Base-by-base conservation (phyloP, 2,797 vertebrate species). In the Notoglanidium macrostoma region DNA sequence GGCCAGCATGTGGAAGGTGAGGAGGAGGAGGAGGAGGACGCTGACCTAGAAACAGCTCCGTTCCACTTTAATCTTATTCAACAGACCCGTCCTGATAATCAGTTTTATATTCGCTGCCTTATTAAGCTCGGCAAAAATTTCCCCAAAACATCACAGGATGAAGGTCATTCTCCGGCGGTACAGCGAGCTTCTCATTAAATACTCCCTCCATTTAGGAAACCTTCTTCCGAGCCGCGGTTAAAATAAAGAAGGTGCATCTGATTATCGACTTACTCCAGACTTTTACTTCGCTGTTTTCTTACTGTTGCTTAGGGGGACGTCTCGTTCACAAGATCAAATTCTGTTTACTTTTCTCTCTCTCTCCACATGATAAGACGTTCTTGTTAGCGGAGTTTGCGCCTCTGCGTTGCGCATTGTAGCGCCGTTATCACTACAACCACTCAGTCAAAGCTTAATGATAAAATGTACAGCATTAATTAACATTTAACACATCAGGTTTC, bases 1-100 rank as follows among this genome's bases (percentile, higher is more conserved):
- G 88, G 96, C 97, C 87, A 97, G 95, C 91, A 99, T 99, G 97
- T 99, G 98, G 98, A 99, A 99, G 98, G 98, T 99, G 91, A 89
- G 96, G 46, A 80, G 5, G 15, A 46, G 57, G 57, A 61, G 6
- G 14, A 14, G 1, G 32, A n/a, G 59, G 49, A 26, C 44, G 15
- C 67, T 54, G 70, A 67, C 80, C 86, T n/a, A 81, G 54, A 74
- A 85, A 63, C 44, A 26, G 59, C 23, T 57, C 32, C 80, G n/a
- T 73, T 87, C 85, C 73, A 80, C 77, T 82, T 44, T 84, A 1
- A 19, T 70, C 12, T 14, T 21, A 72, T 76, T 23, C 63, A 46
- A 14, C 26, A 9, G 46, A 26, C 11, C 29, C 4, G 7, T 79
- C 77, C 8, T 35, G 49, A 40, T 35, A 21, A 40, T 80, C 57